phyloP scores from a whole-genome alignment of 1,140 invertebrate genomes.

The Sitophilus oryzae region DNA sequence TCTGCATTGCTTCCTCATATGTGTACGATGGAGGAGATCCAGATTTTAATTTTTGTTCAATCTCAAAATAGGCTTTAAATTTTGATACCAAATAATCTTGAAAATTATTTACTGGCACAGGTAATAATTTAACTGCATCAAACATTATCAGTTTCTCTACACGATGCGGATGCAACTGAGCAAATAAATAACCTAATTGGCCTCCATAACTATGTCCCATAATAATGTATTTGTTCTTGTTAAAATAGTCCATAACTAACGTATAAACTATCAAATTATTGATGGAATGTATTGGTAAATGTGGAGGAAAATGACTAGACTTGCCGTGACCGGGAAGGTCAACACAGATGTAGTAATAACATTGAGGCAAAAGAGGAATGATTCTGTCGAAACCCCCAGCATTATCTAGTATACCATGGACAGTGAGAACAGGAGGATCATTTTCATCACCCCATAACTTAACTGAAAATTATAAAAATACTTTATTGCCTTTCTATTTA shows the following conservation, averaged over 20 bases:
- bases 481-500: slow-evolving; percentile 5
- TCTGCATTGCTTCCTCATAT: slow-evolving; percentile 48
- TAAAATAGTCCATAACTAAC: slow-evolving; percentile 50
- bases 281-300: slow-evolving; percentile 45
- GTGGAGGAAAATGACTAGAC: slow-evolving; percentile 55
- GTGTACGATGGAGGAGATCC: slow-evolving; percentile 42
- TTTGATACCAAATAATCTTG: slow-evolving; percentile 30
- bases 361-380: slow-evolving; percentile 51
- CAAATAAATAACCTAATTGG: slow-evolving; percentile 45
- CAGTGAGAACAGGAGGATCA: slow-evolving; percentile 50
- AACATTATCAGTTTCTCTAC: slow-evolving; percentile 50
- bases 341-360: slow-evolving; percentile 57
- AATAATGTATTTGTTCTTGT: slow-evolving; percentile 44
- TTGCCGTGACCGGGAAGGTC: slow-evolving; percentile 67
- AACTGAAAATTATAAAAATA: slow-evolving; percentile 43
- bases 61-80: slow-evolving; percentile 35
- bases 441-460: slow-evolving; percentile 57
- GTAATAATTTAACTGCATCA: slow-evolving; percentile 45
- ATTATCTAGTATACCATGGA: slow-evolving; percentile 62
- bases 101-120: slow-evolving; percentile 35
- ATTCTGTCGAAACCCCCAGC: slow-evolving; percentile 60
- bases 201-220: slow-evolving; percentile 57
- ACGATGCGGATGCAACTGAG: slow-evolving; percentile 47
- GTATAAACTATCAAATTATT: slow-evolving; percentile 49
- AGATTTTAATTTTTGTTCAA: slow-evolving; percentile 34